A percentile compares a stretch with the other conserved stretches of the same genome.
Conservation (phyloP, 2,797 vertebrate species). For the Tokudaia tokunoshimensis region DNA sequence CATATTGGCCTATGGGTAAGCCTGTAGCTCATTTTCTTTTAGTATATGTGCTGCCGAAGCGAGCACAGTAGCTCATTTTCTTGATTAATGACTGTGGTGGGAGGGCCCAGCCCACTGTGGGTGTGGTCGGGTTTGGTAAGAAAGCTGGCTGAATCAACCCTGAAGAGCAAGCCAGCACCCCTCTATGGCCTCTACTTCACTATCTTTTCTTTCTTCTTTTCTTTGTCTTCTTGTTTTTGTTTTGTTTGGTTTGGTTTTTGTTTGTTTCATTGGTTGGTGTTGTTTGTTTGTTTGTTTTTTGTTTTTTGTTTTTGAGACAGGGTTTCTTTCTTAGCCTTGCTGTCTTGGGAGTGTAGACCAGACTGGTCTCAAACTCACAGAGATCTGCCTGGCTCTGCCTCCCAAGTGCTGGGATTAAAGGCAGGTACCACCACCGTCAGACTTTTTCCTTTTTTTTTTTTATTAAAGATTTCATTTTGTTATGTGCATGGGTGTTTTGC, state of each 20-base stretch:
- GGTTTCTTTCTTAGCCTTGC: not conserved
- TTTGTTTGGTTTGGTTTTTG: not conserved
- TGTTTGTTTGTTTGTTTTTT: not conserved
- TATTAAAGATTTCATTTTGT: not conserved
- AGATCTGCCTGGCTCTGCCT: not conserved
- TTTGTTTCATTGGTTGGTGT: not conserved
- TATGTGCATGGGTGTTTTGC: not conserved
- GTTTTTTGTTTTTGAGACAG: no score
- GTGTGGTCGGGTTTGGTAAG: not conserved
- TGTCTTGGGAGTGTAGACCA: not conserved
- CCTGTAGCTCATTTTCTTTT: not conserved
- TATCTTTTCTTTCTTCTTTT: not conserved
- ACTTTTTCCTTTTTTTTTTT: not conserved
- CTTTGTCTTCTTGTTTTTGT: not conserved
- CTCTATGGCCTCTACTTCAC: not conserved
- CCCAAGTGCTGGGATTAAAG: not conserved
- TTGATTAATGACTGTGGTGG: not conserved
- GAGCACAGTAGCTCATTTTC: no score
- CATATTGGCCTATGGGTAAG: not conserved
- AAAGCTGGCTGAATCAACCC: not conserved
- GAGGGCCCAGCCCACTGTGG: not conserved
- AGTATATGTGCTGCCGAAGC: no score
- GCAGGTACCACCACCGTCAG: not conserved
- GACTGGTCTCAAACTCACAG: not conserved
- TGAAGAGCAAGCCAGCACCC: not conserved